Evolutionary conservation across 2,888 invertebrate species (phyloP).

Genomic region (Orchesella flavescens): DNA sequence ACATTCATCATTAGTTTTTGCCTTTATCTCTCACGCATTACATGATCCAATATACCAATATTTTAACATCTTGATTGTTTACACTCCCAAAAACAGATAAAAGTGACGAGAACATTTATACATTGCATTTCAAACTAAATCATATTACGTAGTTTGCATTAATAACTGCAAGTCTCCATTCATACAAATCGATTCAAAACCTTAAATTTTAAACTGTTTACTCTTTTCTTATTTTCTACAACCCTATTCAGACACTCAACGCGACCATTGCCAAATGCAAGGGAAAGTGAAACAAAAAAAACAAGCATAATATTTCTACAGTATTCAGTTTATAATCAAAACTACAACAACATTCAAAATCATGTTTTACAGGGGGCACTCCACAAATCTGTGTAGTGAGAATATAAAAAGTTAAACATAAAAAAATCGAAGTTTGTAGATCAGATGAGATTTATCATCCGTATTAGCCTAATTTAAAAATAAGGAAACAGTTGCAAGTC

Average conservation of each 20-base stretch:
- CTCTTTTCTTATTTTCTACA: neutral
- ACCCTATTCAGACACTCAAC: neutral
- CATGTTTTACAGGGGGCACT: slow-evolving; percentile 41
- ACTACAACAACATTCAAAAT: slow-evolving; percentile 41
- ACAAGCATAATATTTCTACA: slow-evolving; percentile 10
- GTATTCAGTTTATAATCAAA: neutral
- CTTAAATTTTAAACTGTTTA: no score
- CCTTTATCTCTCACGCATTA: no score
- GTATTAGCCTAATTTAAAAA: slow-evolving; percentile 31
- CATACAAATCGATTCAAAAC: no score
- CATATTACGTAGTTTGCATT: no score
- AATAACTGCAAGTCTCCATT: no score
- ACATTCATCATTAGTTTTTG: no score
- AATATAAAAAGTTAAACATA: slow-evolving; percentile 24
- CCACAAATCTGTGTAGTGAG: slow-evolving; percentile 35
- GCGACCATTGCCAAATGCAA: neutral
- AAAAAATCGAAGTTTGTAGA: slow-evolving; percentile 18
- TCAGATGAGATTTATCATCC: neutral
- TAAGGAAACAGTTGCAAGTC: slow-evolving; percentile 22
- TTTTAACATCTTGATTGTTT: no score
- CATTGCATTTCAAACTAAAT: no score
- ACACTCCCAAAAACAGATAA: no score
- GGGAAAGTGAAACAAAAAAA: slow-evolving; percentile 41
- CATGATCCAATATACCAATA: no score
- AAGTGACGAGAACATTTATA: no score